These are phyloP conservation scores for Scytalopus superciliaris DNA, from an alignment of 2,113 vertebrate species.

Conservation along the genomic window DNA sequence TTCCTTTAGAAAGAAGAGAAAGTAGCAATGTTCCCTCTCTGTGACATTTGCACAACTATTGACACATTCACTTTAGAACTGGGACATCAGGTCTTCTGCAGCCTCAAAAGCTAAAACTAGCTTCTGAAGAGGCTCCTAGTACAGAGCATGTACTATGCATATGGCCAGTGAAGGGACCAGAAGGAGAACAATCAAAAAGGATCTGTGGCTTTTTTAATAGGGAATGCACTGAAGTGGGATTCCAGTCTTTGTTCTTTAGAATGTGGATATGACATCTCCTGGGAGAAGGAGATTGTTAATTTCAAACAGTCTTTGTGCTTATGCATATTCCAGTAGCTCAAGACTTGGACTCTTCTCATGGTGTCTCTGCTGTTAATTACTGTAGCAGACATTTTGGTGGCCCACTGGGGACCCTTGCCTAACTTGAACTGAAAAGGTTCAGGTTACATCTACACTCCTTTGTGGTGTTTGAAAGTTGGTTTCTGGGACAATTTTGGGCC, in stretches of 20 bases:
- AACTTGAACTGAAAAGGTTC: neutral
- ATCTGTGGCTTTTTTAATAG: neutral
- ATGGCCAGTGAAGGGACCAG: neutral
- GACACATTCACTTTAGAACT: neutral
- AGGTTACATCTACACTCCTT: rapidly evolving
- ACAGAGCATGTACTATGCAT: neutral
- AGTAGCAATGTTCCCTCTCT: neutral
- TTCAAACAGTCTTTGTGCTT: neutral
- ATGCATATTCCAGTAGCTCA: neutral
- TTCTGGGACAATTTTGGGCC: neutral
- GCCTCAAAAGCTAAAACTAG: neutral
- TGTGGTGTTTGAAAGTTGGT: neutral
- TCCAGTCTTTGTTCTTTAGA: neutral
- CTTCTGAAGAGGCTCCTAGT: neutral
- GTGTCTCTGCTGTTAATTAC: neutral
- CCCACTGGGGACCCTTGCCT: neutral
- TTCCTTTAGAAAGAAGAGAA: neutral
- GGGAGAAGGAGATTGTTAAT: neutral
- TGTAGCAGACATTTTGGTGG: neutral
- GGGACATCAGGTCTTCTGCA: neutral
- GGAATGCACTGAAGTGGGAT: neutral
- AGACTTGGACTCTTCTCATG: neutral
- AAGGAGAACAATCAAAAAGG: neutral
- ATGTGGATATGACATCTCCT: neutral
- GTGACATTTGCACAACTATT: neutral